Percentiles rank a stretch among this genome's conserved stretches.
These are phyloP conservation scores for Phyllostomus discolor DNA, from an alignment of 2,113 vertebrate genomes.

Conservation along the genomic window DNA sequence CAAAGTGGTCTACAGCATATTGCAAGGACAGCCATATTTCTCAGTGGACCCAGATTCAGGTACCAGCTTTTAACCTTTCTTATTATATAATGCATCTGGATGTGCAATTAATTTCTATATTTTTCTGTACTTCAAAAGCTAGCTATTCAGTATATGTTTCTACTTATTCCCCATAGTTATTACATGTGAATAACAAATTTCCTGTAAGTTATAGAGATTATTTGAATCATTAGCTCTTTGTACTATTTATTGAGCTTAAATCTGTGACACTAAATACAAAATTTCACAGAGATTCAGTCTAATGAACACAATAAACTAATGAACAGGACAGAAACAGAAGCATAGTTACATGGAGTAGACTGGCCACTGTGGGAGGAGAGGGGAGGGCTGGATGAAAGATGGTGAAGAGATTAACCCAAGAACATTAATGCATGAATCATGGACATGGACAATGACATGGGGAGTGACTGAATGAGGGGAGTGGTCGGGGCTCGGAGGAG, in stretches of 20 bases:
- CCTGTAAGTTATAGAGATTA: neutral
- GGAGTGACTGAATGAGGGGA: too few relatives aligned
- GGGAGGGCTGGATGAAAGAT: too few relatives aligned
- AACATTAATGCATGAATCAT: too few relatives aligned
- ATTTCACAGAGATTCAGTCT: neutral
- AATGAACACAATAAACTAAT: too few relatives aligned
- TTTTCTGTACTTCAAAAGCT: neutral
- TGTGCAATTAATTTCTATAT: neutral
- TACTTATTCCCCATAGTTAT: neutral
- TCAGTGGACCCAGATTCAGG: conserved; percentile 97
- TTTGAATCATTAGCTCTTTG: neutral
- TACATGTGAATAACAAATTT: neutral
- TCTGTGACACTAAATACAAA: neutral
- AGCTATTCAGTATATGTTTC: neutral
- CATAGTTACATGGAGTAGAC: too few relatives aligned
- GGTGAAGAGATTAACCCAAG: too few relatives aligned
- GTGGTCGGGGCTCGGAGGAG: too few relatives aligned
- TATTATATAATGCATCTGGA: neutral
- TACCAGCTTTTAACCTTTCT: conserved; percentile 69
- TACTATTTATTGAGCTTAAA: neutral
- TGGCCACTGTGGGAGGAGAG: too few relatives aligned
- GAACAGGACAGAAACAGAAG: too few relatives aligned
- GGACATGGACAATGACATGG: too few relatives aligned
- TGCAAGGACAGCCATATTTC: conserved; percentile 98
- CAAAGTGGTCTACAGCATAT: conserved; percentile 96